Percentiles rank a stretch among this genome's conserved stretches.
phyloP scores from a whole-genome alignment of 2,797 vertebrate species.

The Acanthis flammea region DNA sequence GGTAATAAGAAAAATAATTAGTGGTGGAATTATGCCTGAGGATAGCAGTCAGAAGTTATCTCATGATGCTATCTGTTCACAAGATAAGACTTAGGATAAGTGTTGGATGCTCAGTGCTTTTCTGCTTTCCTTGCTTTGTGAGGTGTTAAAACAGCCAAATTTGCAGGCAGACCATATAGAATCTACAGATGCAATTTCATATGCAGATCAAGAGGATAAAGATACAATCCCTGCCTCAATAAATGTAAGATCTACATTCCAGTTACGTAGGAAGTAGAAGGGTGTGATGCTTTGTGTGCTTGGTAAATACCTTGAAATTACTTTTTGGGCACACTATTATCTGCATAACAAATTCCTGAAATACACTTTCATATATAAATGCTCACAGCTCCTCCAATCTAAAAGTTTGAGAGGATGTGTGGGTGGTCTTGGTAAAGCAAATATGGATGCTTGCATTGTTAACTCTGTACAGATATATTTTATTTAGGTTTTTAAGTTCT shows the following conservation, averaged over 20 bases:
- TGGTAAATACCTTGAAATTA: constrained; percentile 26
- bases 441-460: not conserved
- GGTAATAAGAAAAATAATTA: constrained; percentile 65
- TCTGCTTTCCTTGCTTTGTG: not conserved
- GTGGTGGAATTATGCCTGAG: constrained; percentile 34
- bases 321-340: not conserved
- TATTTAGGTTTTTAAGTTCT: not conserved
- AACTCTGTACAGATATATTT: not conserved
- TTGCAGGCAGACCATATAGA: not conserved
- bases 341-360: not conserved
- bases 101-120: not conserved
- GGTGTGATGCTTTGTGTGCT: not conserved
- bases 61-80: not conserved
- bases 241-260: not conserved
- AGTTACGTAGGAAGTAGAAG: not conserved
- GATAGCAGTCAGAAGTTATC: constrained; percentile 18
- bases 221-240: not conserved
- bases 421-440: not conserved
- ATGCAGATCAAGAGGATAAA: constrained; percentile 26
- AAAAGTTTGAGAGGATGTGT: not conserved
- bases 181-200: not conserved
- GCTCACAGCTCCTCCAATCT: not conserved
- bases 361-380: not conserved
- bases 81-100: not conserved
- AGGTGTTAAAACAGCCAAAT: not conserved